phyloP scores from a whole-genome alignment of 30 jellyfish, hydroid and myxozoan species.

The Turritopsis dohrnii region DNA sequence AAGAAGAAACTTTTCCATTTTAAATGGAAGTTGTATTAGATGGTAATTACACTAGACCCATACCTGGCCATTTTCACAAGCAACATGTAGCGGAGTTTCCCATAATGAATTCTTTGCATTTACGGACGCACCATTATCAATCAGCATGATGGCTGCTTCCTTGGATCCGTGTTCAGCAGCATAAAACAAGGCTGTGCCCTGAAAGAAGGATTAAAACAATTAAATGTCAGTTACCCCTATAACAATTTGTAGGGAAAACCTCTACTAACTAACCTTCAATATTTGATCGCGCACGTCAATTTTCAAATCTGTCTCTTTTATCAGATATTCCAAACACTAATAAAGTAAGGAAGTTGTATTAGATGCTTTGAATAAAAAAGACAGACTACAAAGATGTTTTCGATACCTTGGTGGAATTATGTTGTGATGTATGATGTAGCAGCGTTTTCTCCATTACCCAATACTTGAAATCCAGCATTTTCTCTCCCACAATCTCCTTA shows the following conservation, averaged over 20 bases:
- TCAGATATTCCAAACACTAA: slow-evolving; percentile 28
- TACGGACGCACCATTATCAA: slow-evolving; percentile 27
- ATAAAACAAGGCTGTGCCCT: slow-evolving; percentile 32
- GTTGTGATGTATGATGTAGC: slow-evolving; percentile 36
- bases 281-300: slow-evolving; percentile 38
- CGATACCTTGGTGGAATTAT: slow-evolving; percentile 26
- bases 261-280: slow-evolving; percentile 15
- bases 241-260: background rate
- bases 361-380: background rate
- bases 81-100: slow-evolving; percentile 40
- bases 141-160: slow-evolving; percentile 25
- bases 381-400: background rate
- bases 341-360: background rate
- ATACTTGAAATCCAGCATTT: slow-evolving; percentile 17
- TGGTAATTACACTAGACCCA: background rate
- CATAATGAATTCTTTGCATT: slow-evolving; percentile 26
- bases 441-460: slow-evolving; percentile 33
- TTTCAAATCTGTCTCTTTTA: slow-evolving; percentile 23
- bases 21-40: too few species aligned
- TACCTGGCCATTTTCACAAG: slow-evolving; percentile 34
- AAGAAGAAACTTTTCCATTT: too few species aligned
- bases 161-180: slow-evolving; percentile 31
- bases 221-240: background rate
- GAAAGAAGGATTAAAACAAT: background rate
- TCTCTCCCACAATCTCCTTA: slow-evolving; percentile 23